A percentile compares a stretch with the other conserved stretches of the same genome.
These are phyloP conservation scores for Plutella xylostella DNA, from an alignment of 2,888 invertebrate genomes.

Conservation along the genomic window DNA sequence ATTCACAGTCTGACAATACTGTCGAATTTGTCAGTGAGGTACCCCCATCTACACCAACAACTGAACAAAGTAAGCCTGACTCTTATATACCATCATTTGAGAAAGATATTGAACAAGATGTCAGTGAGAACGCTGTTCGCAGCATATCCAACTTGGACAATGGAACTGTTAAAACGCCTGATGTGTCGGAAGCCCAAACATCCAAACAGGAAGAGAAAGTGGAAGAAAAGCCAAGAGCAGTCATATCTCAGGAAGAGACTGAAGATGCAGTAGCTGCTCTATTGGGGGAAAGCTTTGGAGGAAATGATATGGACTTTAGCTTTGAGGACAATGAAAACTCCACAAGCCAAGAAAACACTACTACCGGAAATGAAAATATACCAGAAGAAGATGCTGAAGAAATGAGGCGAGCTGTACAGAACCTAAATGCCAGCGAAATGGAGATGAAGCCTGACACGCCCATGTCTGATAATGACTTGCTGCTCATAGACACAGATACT, in stretches of 20 bases:
- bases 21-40: conserved; percentile 53
- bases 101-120: conserved; percentile 73
- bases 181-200: conserved; percentile 34
- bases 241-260: conserved; percentile 92
- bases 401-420: conserved; percentile 86
- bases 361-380: conserved; percentile 63
- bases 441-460: conserved; percentile 87
- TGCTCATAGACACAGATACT: conserved; percentile 88
- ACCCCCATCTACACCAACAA: conserved; percentile 43
- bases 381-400: conserved; percentile 84
- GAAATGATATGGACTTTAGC: conserved; percentile 61
- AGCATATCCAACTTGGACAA: conserved; percentile 75
- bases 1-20: conserved; percentile 50
- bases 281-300: conserved; percentile 87
- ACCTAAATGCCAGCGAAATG: conserved; percentile 77
- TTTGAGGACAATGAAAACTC: conserved; percentile 42
- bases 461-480: conserved; percentile 84
- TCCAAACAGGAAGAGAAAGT: conserved; percentile 66
- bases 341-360: conserved; percentile 62
- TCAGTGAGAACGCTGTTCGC: conserved; percentile 85
- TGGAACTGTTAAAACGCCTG: conserved; percentile 32
- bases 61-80: conserved; percentile 45
- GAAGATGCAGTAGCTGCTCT: conserved; percentile 92
- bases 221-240: conserved; percentile 83
- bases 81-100: conserved; percentile 73